phyloP scores from a whole-genome alignment of 1,140 invertebrate genomes.

The Samia ricini region DNA sequence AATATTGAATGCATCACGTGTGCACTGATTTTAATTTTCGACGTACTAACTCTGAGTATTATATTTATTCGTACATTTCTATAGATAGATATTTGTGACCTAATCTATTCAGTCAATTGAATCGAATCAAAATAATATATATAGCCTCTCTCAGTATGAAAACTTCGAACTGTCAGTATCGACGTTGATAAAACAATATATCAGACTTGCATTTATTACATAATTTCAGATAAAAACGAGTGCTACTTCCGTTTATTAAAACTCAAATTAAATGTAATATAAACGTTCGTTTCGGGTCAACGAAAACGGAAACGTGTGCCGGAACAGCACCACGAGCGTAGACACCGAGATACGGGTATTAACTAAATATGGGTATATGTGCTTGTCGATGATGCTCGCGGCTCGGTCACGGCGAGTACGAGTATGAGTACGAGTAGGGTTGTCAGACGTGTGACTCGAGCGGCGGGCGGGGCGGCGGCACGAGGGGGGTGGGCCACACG shows the following conservation, averaged over 20 bases:
- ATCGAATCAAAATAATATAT: constrained; percentile 65
- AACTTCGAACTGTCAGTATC: constrained; percentile 32
- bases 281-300: constrained; percentile 24
- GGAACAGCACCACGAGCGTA: constrained; percentile 37
- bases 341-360: constrained; percentile 22
- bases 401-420: not conserved
- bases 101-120: constrained; percentile 76
- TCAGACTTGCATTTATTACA: constrained; percentile 28
- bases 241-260: not conserved
- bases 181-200: constrained; percentile 15
- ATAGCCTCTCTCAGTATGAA: constrained; percentile 69
- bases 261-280: constrained; percentile 10
- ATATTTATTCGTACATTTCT: constrained; percentile 42
- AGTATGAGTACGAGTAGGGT: constrained; percentile 2
- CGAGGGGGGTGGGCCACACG: constrained; percentile 46
- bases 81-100: constrained; percentile 62
- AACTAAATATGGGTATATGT: not conserved
- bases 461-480: constrained; percentile 60
- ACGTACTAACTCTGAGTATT: constrained; percentile 55
- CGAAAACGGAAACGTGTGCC: constrained; percentile 31
- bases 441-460: constrained; percentile 73
- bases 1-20: constrained; percentile 10
- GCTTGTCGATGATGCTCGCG: too few species aligned
- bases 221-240: constrained; percentile 16
- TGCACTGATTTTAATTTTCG: constrained; percentile 25